A percentile compares a stretch with the other conserved stretches of the same genome.
Evolutionary conservation across 1,140 invertebrate genomes (phyloP).

Genomic region (Meloidogyne exigua): DNA sequence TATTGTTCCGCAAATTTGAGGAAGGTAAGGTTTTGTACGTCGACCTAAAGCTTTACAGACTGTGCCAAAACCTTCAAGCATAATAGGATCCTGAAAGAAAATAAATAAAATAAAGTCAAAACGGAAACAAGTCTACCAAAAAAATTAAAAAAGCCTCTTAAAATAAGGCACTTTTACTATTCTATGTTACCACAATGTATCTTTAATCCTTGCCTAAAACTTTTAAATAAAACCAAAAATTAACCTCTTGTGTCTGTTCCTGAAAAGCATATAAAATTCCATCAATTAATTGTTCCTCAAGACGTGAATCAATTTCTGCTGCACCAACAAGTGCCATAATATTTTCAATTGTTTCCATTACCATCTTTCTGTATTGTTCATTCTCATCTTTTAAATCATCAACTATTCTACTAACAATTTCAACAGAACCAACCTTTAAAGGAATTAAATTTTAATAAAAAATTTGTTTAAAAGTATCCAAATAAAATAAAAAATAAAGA

Average conservation of each 20-base stretch:
- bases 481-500: too few species aligned
- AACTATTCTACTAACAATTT: constrained; percentile 96
- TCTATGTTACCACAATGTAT: too few species aligned
- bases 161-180: too few species aligned
- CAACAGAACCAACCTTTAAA: constrained; percentile 76
- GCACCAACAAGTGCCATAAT: constrained; percentile 94
- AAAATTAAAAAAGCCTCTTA: constrained; percentile 11
- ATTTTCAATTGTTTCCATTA: constrained; percentile 99
- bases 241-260: constrained; percentile 94
- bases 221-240: neutral
- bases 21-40: constrained; percentile 93
- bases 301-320: constrained; percentile 90
- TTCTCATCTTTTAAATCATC: constrained; percentile 99
- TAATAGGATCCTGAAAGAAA: constrained; percentile 99
- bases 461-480: too few species aligned
- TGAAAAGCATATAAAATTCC: constrained; percentile 99
- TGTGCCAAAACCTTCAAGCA: constrained; percentile 98
- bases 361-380: constrained; percentile 99
- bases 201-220: too few species aligned
- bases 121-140: too few species aligned
- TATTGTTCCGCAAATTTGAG: constrained; percentile 99
- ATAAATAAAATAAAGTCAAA: too few species aligned
- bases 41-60: constrained; percentile 96
- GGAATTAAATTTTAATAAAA: neutral
- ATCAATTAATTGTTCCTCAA: constrained; percentile 98